Percentiles rank a stretch among this genome's conserved stretches.
These are phyloP conservation scores for Aratinga solstitialis DNA, from an alignment of 2,797 vertebrate genomes.

Conservation along the genomic window DNA sequence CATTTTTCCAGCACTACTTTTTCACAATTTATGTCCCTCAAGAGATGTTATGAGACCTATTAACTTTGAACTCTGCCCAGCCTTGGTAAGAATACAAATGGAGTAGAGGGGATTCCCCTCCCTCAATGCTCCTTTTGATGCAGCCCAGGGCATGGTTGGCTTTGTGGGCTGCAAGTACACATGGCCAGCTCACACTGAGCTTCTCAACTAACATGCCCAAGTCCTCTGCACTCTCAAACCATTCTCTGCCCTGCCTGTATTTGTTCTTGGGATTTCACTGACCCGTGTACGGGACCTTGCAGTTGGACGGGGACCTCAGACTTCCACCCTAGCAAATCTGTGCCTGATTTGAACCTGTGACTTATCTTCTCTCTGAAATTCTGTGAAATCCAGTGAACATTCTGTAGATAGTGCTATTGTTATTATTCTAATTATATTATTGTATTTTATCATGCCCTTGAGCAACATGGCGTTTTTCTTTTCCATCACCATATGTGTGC, in stretches of 20 bases:
- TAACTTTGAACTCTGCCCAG: constrained; percentile 56
- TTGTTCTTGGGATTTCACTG: background rate
- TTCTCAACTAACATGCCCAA: background rate
- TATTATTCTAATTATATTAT: background rate
- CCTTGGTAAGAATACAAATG: background rate
- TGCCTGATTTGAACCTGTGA: background rate
- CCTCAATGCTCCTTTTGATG: background rate
- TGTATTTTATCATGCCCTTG: background rate
- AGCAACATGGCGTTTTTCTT: rapidly evolving
- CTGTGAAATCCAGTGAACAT: background rate
- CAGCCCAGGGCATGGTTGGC: background rate
- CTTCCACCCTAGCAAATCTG: background rate
- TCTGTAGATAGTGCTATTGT: background rate
- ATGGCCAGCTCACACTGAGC: background rate
- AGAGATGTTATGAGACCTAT: constrained; percentile 44
- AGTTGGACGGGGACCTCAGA: background rate
- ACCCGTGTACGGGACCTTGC: background rate
- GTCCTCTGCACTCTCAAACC: background rate
- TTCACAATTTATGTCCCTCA: constrained; percentile 58
- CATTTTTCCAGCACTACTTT: constrained; percentile 17
- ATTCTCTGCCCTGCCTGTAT: background rate
- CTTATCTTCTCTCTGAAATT: background rate
- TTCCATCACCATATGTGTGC: rapidly evolving
- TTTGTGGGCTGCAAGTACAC: background rate
- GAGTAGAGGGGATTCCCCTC: background rate